A percentile compares a stretch with the other conserved stretches of the same genome.
Evolutionary conservation across 2,797 vertebrate genomes (phyloP).

Genomic region (Gymnothorax javanicus): DNA sequence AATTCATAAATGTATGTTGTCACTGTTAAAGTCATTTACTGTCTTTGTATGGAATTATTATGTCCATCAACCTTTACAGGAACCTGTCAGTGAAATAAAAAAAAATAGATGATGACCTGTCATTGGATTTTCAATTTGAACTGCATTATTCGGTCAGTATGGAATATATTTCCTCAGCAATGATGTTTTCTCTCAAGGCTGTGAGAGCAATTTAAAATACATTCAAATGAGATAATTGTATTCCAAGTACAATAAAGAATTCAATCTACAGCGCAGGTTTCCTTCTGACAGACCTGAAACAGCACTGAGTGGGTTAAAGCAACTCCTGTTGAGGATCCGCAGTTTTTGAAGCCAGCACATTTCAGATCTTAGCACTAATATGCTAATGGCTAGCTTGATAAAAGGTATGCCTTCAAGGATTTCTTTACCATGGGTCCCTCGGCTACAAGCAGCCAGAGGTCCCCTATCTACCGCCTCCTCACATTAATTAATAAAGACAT

Average conservation of each 20-base stretch:
- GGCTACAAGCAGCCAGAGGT: neutral
- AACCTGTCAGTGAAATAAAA: neutral
- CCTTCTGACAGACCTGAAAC: neutral
- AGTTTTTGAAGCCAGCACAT: neutral
- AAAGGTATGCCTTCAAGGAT: neutral
- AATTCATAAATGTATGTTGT: neutral
- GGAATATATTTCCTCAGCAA: neutral
- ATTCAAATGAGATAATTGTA: neutral
- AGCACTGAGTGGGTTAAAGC: slow-evolving; percentile 2
- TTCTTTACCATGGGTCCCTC: neutral
- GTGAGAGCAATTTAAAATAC: neutral
- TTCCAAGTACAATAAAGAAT: neutral
- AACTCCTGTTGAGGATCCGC: neutral
- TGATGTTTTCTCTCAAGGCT: neutral
- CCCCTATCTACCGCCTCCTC: neutral
- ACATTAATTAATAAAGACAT: slow-evolving; percentile 33
- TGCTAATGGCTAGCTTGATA: slow-evolving; percentile 2
- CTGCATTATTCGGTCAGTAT: neutral
- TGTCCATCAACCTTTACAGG: neutral
- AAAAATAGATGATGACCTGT: neutral
- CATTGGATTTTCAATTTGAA: neutral
- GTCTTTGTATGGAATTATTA: neutral
- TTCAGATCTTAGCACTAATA: slow-evolving; percentile 15
- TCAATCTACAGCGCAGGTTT: neutral
- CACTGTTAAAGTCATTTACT: neutral